A percentile compares a stretch with the other conserved stretches of the same genome.
These are phyloP conservation scores for Ceratina japonica DNA, from an alignment of 1,140 invertebrate species.

Conservation along the genomic window DNA sequence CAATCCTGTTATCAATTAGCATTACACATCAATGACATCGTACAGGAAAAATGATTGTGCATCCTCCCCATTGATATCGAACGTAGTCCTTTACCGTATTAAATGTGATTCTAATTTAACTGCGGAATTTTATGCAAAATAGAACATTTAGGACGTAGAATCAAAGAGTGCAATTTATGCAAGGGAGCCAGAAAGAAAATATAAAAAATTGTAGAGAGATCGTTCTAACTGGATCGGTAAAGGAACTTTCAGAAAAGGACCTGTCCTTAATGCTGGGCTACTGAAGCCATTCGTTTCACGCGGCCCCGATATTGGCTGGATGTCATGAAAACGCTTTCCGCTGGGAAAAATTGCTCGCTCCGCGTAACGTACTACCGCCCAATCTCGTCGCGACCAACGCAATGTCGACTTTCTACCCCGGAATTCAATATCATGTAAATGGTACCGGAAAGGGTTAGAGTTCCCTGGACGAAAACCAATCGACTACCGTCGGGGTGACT, in stretches of 20 bases:
- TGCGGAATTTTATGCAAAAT: not conserved
- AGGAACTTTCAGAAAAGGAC: no score
- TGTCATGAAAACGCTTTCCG: conserved; percentile 20
- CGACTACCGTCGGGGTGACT: conserved; percentile 27
- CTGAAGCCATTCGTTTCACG: conserved; percentile 17
- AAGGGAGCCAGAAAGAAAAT: no score
- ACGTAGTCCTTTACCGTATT: no score
- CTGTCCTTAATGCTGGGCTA: no score
- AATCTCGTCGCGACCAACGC: conserved; percentile 36
- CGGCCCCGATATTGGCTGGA: conserved; percentile 42
- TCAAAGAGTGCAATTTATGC: no score
- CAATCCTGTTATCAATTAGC: not conserved
- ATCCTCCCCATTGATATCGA: no score
- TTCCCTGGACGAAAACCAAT: conserved; percentile 38
- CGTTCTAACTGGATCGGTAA: no score
- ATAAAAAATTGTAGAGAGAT: no score
- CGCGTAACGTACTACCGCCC: not conserved
- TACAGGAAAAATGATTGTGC: no score
- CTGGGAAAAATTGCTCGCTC: conserved; percentile 33
- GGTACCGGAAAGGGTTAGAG: conserved; percentile 15
- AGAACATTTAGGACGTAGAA: conserved; percentile 1
- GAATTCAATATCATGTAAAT: conserved; percentile 57
- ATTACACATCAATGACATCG: not conserved
- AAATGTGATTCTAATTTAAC: not conserved
- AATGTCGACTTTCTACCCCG: conserved; percentile 30